Evolutionary conservation across 2,797 vertebrate species (phyloP), one percentile per base, ranked within the genome.

Genomic region (Anguilla obscura): DNA sequence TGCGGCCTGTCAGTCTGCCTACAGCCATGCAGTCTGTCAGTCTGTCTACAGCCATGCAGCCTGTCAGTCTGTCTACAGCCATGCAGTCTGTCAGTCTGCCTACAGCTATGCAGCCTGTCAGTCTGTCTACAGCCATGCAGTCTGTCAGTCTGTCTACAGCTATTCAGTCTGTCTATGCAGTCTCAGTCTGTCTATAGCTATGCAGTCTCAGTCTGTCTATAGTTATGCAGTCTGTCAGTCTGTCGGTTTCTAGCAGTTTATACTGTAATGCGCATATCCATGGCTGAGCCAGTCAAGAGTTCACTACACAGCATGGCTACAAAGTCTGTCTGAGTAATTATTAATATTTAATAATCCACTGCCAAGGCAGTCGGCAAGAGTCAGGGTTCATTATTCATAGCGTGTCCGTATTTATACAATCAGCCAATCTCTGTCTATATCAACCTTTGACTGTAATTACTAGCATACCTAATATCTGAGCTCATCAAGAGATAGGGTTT

Each of bases 231-330:
- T 84, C 6, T 27, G n/a, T 84, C 45, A 54, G 82, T 36, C 16
- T 36, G 8, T 69, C 16, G n/a, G 8, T 33, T 27, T 71, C 12
- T 33, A 30, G n/a, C 69, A 8, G n/a, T 58, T 58, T 58, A 58
- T 58, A 18, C 7, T 71, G 33, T 71, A 30, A 33, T 71, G 8
- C 30, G 98, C 80, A 99, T 99, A 86, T 98, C 98, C 0, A 98
- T 99, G 97, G 97, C 97, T 0, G 98, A 99, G 85, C 97, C 98
- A 88, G 99, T 99, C 30, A 98, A 96, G 98, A 93, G 7, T 5
- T 56, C 24, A 1, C 45, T 18, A 10, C 3, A n/a, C 45, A 10
- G 79, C 0, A 30, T 58, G 12, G 63, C 33, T 69, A 4, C 24
- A 16, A 54, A n/a, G n/a, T 52, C 9, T 12, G 6, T 27, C 27